phyloP scores from a whole-genome alignment of 2,888 invertebrate species.

The Cartodere bifasciata region DNA sequence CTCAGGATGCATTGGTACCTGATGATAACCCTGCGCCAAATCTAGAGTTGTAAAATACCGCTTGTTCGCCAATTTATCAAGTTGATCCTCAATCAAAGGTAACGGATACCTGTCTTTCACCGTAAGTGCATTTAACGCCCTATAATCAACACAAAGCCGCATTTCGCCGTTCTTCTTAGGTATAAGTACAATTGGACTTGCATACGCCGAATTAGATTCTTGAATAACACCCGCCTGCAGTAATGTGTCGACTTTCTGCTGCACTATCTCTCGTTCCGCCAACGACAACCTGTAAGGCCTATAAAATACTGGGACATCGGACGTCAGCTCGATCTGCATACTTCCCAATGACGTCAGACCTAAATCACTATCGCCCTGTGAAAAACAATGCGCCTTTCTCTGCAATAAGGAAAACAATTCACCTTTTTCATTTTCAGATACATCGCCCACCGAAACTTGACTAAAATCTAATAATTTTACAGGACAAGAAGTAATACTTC shows the following conservation, averaged over 20 bases:
- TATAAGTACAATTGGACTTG: slow-evolving; percentile 17
- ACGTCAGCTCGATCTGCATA: slow-evolving; percentile 13
- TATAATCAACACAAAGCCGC: slow-evolving; percentile 17
- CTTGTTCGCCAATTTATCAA: slow-evolving; percentile 16
- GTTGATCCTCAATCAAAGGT: slow-evolving; percentile 18
- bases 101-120: slow-evolving; percentile 19
- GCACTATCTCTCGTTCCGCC: slow-evolving; percentile 13
- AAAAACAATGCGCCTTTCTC: slow-evolving; percentile 10
- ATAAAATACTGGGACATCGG: slow-evolving; percentile 13
- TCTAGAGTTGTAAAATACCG: slow-evolving; percentile 13
- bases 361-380: slow-evolving; percentile 9
- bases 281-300: slow-evolving; percentile 16
- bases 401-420: neutral
- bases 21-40: slow-evolving; percentile 15
- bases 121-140: slow-evolving; percentile 17
- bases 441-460: neutral
- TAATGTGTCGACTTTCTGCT: slow-evolving; percentile 13
- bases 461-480: neutral
- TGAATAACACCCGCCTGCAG: slow-evolving; percentile 14
- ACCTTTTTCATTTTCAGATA: neutral
- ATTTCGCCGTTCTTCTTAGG: slow-evolving; percentile 16
- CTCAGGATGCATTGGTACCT: slow-evolving; percentile 13
- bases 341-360: slow-evolving; percentile 13
- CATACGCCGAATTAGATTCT: slow-evolving; percentile 16
- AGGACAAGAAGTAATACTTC: too few species aligned